Conservation (phyloP, 2,797 vertebrate genomes). For the Anolis apletophallus region DNA sequence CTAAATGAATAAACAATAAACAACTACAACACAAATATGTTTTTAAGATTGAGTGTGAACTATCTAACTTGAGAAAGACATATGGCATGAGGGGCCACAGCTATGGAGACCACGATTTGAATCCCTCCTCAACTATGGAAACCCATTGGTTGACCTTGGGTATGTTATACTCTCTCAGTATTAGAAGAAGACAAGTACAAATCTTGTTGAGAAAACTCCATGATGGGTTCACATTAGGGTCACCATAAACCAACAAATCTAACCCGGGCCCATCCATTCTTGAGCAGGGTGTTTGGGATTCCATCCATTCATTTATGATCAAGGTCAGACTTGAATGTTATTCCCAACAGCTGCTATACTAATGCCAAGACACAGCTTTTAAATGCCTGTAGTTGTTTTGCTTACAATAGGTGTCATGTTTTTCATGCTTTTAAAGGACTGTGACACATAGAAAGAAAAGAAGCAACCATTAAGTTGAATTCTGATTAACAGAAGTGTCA, state of each 20-base stretch:
- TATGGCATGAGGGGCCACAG: too few species aligned
- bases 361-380: not conserved
- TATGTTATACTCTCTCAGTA: too few species aligned
- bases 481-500: not conserved
- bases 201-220: too few species aligned
- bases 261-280: not conserved
- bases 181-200: too few species aligned
- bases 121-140: too few species aligned
- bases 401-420: not conserved
- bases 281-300: not conserved
- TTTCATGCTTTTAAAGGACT: not conserved
- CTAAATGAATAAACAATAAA: too few species aligned
- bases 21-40: too few species aligned
- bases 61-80: not conserved
- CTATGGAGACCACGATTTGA: too few species aligned
- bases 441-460: not conserved
- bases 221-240: too few species aligned
- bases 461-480: not conserved
- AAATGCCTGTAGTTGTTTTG: not conserved
- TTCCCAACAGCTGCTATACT: not conserved
- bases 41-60: not conserved
- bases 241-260: too few species aligned
- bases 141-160: too few species aligned
- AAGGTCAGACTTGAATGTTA: slow-evolving; percentile 13
- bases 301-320: not conserved